These are phyloP conservation scores for Meriones psammophilus DNA, from an alignment of 2,797 vertebrate genomes.

Conservation along the genomic window DNA sequence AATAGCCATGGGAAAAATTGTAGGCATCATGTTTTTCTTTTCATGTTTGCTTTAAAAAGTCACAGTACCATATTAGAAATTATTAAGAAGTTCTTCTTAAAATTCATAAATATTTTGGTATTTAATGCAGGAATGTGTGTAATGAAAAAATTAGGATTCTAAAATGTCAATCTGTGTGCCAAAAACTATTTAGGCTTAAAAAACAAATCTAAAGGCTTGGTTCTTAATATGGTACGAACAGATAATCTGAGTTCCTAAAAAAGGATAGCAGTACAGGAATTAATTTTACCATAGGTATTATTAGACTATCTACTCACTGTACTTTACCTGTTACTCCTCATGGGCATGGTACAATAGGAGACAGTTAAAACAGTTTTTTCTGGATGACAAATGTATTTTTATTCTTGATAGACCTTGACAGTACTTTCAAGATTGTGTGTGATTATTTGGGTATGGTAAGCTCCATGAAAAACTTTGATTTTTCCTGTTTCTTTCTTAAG, in stretches of 20 bases:
- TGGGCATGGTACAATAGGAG: constrained; percentile 68
- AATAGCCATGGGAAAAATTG: constrained; percentile 21
- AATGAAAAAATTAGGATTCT: constrained; percentile 60
- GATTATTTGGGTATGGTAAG: constrained; percentile 63
- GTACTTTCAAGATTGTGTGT: constrained; percentile 69
- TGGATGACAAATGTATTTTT: constrained; percentile 73
- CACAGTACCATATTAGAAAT: constrained; percentile 18
- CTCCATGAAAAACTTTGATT: constrained; percentile 62
- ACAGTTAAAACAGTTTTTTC: constrained; percentile 63
- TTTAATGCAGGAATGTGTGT: neutral
- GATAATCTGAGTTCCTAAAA: constrained; percentile 50
- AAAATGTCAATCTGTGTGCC: constrained; percentile 25
- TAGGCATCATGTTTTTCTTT: constrained; percentile 45
- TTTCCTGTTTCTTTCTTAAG: constrained; percentile 71
- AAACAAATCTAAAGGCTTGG: constrained; percentile 41
- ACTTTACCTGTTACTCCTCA: constrained; percentile 62
- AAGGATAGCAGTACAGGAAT: constrained; percentile 47
- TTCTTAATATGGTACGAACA: constrained; percentile 61
- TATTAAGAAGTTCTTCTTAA: constrained; percentile 7
- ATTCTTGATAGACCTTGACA: constrained; percentile 75
- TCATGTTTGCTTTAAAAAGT: constrained; percentile 23
- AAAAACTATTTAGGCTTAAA: constrained; percentile 46
- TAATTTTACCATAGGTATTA: constrained; percentile 59
- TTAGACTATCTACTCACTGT: constrained; percentile 60
- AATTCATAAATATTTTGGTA: constrained; percentile 30